These are phyloP conservation scores for Gonocerus acuteangulatus DNA, from an alignment of 2,888 invertebrate species.

Conservation along the genomic window DNA sequence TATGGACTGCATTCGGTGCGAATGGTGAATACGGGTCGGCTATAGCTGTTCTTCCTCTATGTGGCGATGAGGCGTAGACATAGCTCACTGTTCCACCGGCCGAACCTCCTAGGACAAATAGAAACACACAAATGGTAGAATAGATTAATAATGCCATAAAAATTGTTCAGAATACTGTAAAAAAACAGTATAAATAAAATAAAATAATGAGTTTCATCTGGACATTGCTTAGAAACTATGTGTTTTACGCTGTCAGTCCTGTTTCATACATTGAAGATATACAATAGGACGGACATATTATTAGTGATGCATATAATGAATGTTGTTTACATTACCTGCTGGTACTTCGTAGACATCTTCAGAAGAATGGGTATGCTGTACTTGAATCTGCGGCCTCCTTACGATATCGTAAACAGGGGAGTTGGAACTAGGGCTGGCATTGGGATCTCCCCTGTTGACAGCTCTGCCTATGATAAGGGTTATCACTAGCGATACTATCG, in stretches of 20 bases:
- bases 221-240: too few relatives aligned
- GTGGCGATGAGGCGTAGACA: not conserved
- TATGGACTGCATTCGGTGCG: not conserved
- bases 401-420: constrained; percentile 31
- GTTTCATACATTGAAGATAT: too few relatives aligned
- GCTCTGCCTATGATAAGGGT: constrained; percentile 27
- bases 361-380: constrained; percentile 30
- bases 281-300: too few relatives aligned
- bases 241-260: too few relatives aligned
- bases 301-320: too few relatives aligned
- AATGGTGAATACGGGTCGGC: not conserved
- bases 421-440: constrained; percentile 13
- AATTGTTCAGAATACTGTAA: too few relatives aligned
- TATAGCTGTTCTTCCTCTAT: not conserved
- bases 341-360: constrained; percentile 31
- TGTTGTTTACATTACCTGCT: not conserved
- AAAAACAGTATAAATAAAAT: too few relatives aligned
- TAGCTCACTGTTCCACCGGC: not conserved
- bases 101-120: not conserved
- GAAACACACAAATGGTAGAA: too few relatives aligned
- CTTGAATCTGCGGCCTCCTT: constrained; percentile 30
- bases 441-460: not conserved
- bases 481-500: constrained; percentile 34
- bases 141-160: too few relatives aligned
- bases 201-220: too few relatives aligned